Base-by-base conservation (phyloP, 2,797 vertebrate species). In the Typhlichthys subterraneus region DNA sequence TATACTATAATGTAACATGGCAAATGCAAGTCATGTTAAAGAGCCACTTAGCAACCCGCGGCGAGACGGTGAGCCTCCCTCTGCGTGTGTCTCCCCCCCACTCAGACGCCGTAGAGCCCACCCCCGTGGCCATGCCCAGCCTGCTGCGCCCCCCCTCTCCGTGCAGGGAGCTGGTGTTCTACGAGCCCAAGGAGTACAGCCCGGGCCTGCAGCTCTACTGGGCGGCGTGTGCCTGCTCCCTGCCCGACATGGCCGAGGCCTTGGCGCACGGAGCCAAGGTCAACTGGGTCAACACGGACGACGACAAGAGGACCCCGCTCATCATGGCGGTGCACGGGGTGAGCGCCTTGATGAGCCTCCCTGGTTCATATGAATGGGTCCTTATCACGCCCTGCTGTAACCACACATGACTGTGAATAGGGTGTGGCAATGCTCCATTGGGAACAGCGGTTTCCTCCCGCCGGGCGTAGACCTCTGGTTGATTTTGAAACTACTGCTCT, bases 281-380 rank as follows among this genome's bases (percentile, higher is more conserved):
- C 74, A 99, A 99, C 87, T 99, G 96, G 95, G 94, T 95, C 83
- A 95, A 97, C 13, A 54, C 79, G 0, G 95, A 96, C 45, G 94
- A 97, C 45, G 93, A 95, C 65, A 95, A 95, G 87, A 91, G 91
- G 73, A 98, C 97, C 0, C 96, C 98, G 0, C 93, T 99, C 5
- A 97, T 99, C 79, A 97, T 98, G 93, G 97, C 98, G 0, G 97
- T 99, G 53, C 91, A 93, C 68, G 98, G 98, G 93, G 98, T 99
- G 85, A 85, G 94, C 56, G 1, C 46, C 23, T 1, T 29, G 23
- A 23, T 23, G 23, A 23, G 23, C 23, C 23, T 29, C 23, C 23
- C 3, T 29, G 23, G 23, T 29, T 29, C 23, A 29, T 29, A 23
- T 23, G 3, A 23, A 23, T 23, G 23, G 3, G 3, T 23, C 19